Evolutionary conservation across 1,140 invertebrate genomes (phyloP).

Genomic region (Nebria ingens): DNA sequence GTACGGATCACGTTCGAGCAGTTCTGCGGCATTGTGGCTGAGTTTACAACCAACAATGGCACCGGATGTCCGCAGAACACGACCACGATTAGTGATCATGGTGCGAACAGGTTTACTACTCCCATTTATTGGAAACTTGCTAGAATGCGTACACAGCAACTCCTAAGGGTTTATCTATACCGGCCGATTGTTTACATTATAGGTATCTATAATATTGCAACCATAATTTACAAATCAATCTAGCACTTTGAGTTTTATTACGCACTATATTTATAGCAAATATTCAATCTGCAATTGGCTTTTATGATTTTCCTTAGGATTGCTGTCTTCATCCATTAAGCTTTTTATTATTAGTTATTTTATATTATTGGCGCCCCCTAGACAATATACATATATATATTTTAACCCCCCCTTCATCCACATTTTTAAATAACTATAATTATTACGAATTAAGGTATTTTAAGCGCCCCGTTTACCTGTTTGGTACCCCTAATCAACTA

Average conservation of each 20-base stretch:
- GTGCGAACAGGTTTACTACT: slow-evolving; percentile 11
- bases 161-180: slow-evolving; percentile 26
- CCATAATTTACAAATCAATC: no score
- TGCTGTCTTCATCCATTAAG: neutral
- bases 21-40: slow-evolving; percentile 45
- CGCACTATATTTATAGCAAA: no score
- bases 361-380: no score
- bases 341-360: neutral
- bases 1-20: slow-evolving; percentile 37
- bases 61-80: slow-evolving; percentile 28
- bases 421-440: no score
- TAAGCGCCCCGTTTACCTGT: no score
- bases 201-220: slow-evolving; percentile 20
- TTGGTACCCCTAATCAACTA: no score
- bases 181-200: slow-evolving; percentile 23
- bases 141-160: slow-evolving; percentile 30
- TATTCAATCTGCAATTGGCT: no score
- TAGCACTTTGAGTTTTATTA: no score
- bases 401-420: no score
- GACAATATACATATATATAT: no score
- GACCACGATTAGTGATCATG: slow-evolving; percentile 18
- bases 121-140: slow-evolving; percentile 29
- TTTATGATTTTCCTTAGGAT: neutral
- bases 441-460: no score
- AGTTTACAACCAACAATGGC: slow-evolving; percentile 42